Conservation (phyloP, 2,888 invertebrate species). For the Meteorus cinctellus region DNA sequence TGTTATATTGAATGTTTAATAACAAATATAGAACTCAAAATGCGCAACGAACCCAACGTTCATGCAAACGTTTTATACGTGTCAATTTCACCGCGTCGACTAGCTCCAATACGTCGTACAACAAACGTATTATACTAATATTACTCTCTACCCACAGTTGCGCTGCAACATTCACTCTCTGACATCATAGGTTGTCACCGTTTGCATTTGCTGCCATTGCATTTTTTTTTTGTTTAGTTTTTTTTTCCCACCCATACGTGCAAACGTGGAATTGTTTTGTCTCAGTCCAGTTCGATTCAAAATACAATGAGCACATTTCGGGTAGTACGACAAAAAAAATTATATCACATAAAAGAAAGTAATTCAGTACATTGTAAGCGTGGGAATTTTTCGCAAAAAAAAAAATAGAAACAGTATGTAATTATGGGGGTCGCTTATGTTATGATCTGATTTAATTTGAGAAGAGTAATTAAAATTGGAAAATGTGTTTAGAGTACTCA, state of each 20-base stretch:
- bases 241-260: background rate
- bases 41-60: background rate
- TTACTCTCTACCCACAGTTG: constrained; percentile 1
- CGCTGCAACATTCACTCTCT: constrained; percentile 10
- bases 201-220: background rate
- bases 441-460: too few species aligned
- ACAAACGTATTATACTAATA: constrained; percentile 14
- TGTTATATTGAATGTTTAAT: background rate
- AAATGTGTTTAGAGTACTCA: too few species aligned
- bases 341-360: too few species aligned
- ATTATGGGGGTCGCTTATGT: too few species aligned
- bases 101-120: background rate
- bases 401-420: too few species aligned
- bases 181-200: background rate
- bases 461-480: too few species aligned
- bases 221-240: background rate
- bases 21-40: background rate
- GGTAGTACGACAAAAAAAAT: too few species aligned
- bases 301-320: too few species aligned
- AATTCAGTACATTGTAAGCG: too few species aligned
- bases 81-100: constrained; percentile 1
- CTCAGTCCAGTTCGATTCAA: too few species aligned
- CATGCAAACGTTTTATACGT: background rate
- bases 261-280: constrained; percentile 1
- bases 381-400: too few species aligned